A percentile compares a stretch with the other conserved stretches of the same genome.
Evolutionary conservation across 2,797 vertebrate species (phyloP).

Genomic region (Xenopus petersii): DNA sequence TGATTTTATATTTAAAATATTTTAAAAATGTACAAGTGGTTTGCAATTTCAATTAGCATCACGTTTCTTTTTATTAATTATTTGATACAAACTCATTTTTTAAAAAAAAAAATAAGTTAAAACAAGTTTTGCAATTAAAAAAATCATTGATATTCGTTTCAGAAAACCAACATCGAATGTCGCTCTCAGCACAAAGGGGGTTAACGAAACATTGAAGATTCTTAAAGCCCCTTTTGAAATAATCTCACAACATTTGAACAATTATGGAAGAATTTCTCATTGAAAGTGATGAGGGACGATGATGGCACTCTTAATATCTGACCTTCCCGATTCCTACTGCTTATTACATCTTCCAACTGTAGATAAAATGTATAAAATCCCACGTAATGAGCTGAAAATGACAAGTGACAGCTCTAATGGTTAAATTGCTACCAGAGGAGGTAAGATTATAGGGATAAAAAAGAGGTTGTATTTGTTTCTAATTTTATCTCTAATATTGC

Average conservation of each 20-base stretch:
- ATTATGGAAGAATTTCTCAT: slow-evolving; percentile 89
- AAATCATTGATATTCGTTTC: too few species aligned
- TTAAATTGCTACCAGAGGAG: slow-evolving; percentile 59
- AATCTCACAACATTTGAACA: slow-evolving; percentile 68
- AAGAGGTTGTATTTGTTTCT: slow-evolving; percentile 32
- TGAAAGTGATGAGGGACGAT: slow-evolving; percentile 79
- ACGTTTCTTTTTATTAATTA: too few species aligned
- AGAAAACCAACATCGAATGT: too few species aligned
- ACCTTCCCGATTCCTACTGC: slow-evolving; percentile 70
- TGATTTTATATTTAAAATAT: too few species aligned
- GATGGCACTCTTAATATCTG: slow-evolving; percentile 78
- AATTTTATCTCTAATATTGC: slow-evolving; percentile 43
- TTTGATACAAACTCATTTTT: too few species aligned
- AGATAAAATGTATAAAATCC: slow-evolving; percentile 68
- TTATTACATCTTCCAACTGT: slow-evolving; percentile 66
- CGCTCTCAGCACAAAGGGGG: slow-evolving; percentile 17
- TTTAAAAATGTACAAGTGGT: too few species aligned
- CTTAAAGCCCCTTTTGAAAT: slow-evolving; percentile 50
- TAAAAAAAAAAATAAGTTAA: too few species aligned
- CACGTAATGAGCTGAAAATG: slow-evolving; percentile 72
- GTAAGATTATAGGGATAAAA: slow-evolving; percentile 52
- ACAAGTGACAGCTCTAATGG: slow-evolving; percentile 68
- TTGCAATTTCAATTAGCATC: too few species aligned
- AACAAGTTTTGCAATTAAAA: too few species aligned
- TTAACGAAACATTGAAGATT: slow-evolving; percentile 58